Conservation (phyloP, 2,888 invertebrate species). For the Tinea trinotella region DNA sequence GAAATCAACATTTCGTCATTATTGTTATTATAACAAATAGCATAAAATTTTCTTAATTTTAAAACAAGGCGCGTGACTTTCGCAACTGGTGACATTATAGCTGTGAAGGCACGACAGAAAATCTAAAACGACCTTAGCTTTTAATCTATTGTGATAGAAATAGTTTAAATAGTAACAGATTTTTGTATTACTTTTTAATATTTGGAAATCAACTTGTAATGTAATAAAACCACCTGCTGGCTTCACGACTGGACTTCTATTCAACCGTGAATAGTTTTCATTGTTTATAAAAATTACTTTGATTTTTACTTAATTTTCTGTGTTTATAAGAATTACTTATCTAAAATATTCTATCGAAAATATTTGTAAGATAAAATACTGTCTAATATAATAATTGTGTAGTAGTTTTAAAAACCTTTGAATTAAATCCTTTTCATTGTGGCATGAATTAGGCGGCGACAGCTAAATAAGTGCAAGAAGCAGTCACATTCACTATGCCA, state of each 20-base stretch:
- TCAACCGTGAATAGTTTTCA: background rate
- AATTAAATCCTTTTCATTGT: too few relatives aligned
- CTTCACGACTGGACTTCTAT: background rate
- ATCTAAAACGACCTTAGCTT: conserved; percentile 45
- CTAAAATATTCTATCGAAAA: too few relatives aligned
- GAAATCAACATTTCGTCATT: background rate
- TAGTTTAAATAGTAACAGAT: background rate
- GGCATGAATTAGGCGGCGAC: too few relatives aligned
- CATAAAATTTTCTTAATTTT: conserved; percentile 32
- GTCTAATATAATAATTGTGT: too few relatives aligned
- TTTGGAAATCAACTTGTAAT: background rate
- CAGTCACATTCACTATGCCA: too few relatives aligned
- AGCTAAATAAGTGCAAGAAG: too few relatives aligned
- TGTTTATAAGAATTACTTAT: too few relatives aligned
- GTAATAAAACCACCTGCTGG: background rate
- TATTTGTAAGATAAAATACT: too few relatives aligned
- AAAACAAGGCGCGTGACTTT: conserved; percentile 56
- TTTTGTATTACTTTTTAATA: too few relatives aligned
- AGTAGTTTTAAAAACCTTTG: too few relatives aligned
- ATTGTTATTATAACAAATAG: conserved; percentile 22
- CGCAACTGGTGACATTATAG: conserved; percentile 57
- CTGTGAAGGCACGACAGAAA: conserved; percentile 56
- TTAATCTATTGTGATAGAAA: conserved; percentile 5
- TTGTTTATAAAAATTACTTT: too few relatives aligned
- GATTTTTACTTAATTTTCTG: too few relatives aligned